Evolutionary conservation across 1,140 invertebrate species (phyloP), one percentile per base, ranked within the genome.

Genomic region (Magallana gigas): DNA sequence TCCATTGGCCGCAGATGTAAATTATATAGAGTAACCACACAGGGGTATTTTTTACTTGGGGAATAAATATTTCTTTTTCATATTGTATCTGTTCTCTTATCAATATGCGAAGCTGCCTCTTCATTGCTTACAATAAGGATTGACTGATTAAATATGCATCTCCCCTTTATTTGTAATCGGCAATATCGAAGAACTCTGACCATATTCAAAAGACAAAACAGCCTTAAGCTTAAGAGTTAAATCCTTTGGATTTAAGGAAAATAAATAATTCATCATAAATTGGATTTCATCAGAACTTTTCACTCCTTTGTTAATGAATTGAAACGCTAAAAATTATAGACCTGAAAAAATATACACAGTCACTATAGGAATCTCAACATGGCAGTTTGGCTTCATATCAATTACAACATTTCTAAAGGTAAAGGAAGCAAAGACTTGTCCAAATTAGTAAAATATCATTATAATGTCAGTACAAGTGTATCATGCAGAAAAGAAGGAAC

Each of bases 21-120:
- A 29, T 76, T 29, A 29, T 76, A 76, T 76, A 76, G 68, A 76
- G 36, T 12, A 4, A 76, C 68, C 12, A 76, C 23, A 23, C 23
- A 48, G 23, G 23, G 18, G 23, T 76, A 29, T 76, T 23, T 76
- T 76, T 76, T 76, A 12, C 23, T 29, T 76, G 68, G 23, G 36
- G 23, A 76, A 76, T 76, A 76, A 76, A 76, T 76, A 76, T 76
- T 76, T 76, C 68, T 76, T 76, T 76, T 76, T 76, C 18, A 76
- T 76, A 76, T 29, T 76, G 68, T 76, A 29, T 29, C 9, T 9
- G 23, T 29, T 23, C 68, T 23, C 23, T 76, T 76, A 76, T 76
- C 68, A 36, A 76, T 76, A 76, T 76, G 68, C 68, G 36, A 8
- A 76, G 36, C 68, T 76, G 68, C 68, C 68, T 76, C 68, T 76